These are phyloP conservation scores for Brienomyrus longianalis DNA, from an alignment of 2,113 vertebrate species.

Conservation along the genomic window DNA sequence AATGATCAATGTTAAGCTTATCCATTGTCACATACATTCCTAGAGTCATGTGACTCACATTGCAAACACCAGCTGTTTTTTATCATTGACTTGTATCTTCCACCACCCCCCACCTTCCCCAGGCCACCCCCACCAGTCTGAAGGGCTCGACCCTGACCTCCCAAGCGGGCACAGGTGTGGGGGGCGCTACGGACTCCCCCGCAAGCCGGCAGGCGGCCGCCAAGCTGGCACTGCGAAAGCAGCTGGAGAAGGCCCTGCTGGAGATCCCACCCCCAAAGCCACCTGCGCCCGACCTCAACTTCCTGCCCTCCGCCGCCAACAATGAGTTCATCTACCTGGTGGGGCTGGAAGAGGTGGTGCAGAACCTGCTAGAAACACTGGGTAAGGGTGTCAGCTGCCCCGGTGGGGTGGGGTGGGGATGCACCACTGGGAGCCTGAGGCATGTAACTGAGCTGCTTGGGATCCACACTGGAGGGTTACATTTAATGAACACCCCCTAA, in stretches of 20 bases:
- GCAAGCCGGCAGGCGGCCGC: constrained; percentile 86
- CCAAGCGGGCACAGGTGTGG: constrained; percentile 49
- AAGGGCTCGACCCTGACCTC: constrained; percentile 63
- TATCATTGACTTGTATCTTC: not conserved
- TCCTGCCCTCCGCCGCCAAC: constrained; percentile 90
- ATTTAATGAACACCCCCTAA: not conserved
- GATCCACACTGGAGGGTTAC: not conserved
- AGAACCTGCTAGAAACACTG: constrained; percentile 84
- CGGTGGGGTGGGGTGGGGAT: not conserved
- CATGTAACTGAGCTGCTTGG: not conserved
- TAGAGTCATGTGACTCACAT: not conserved
- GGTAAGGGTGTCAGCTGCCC: constrained; percentile 55
- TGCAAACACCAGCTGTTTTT: not conserved
- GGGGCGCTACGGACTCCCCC: constrained; percentile 66
- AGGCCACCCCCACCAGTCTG: constrained; percentile 71
- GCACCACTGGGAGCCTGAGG: not conserved
- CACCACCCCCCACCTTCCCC: not conserved
- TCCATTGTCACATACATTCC: not conserved
- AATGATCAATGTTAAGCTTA: not conserved
- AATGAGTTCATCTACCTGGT: constrained; percentile 96
- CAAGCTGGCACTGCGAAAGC: constrained; percentile 86
- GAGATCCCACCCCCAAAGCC: constrained; percentile 93
- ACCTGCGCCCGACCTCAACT: constrained; percentile 80
- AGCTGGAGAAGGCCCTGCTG: constrained; percentile 90
- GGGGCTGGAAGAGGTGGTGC: constrained; percentile 91